phyloP scores from a whole-genome alignment of 1,140 invertebrate genomes.

The Drosophila bifasciata region DNA sequence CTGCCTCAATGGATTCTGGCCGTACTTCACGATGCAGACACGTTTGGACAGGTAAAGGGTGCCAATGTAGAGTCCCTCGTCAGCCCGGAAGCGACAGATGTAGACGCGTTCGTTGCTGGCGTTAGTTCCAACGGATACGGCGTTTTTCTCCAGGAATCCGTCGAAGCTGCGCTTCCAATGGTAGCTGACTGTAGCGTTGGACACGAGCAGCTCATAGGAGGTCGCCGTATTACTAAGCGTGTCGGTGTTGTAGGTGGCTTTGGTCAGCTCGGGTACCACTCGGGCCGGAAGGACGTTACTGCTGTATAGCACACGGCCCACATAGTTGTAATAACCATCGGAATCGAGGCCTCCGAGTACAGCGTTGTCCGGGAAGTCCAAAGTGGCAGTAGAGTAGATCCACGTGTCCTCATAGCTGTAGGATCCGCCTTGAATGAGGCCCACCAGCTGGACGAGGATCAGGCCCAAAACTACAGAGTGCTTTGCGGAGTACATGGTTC shows the following conservation, averaged over 20 bases:
- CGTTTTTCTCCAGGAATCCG: conserved; percentile 49
- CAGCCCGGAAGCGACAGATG: conserved; percentile 28
- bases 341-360: conserved; percentile 50
- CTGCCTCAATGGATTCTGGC: conserved; percentile 5
- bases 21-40: conserved; percentile 38
- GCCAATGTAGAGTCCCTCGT: conserved; percentile 42
- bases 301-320: conserved; percentile 32
- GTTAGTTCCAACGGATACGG: conserved; percentile 54
- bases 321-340: conserved; percentile 52
- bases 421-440: conserved; percentile 19
- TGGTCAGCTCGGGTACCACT: conserved; percentile 40
- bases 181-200: conserved; percentile 53
- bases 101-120: conserved; percentile 40
- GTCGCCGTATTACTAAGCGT: not conserved
- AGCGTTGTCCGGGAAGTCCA: conserved; percentile 34
- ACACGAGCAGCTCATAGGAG: conserved; percentile 35
- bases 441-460: conserved; percentile 43
- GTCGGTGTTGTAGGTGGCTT: conserved; percentile 47
- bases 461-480: conserved; percentile 3
- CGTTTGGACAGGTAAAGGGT: conserved; percentile 23
- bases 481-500: conserved; percentile 35
- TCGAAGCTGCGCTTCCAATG: conserved; percentile 57
- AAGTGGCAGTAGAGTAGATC: conserved; percentile 27
- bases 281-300: conserved; percentile 45
- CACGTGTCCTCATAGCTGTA: conserved; percentile 44